These are phyloP conservation scores for Chaetorhynchus papuensis DNA, from an alignment of 2,113 vertebrate genomes.

Conservation along the genomic window DNA sequence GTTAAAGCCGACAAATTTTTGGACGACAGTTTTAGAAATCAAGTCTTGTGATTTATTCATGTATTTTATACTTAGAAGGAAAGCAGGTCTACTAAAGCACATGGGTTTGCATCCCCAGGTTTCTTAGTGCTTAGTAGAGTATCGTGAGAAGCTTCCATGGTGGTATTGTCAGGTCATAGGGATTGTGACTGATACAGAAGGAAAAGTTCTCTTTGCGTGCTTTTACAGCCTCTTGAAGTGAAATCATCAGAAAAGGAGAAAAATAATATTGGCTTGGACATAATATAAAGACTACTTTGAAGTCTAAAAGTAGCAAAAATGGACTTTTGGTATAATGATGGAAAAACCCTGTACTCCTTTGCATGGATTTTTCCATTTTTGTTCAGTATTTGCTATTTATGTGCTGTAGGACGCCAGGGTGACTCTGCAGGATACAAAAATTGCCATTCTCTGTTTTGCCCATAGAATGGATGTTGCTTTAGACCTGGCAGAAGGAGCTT, in stretches of 20 bases:
- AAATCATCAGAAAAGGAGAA: not conserved
- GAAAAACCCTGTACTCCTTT: not conserved
- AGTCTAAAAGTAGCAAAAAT: not conserved
- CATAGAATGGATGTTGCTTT: not conserved
- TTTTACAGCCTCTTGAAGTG: not conserved
- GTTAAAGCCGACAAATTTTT: not conserved
- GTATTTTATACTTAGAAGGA: not conserved
- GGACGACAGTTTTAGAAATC: not conserved
- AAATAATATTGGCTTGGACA: not conserved
- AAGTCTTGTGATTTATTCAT: not conserved
- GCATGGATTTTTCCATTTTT: not conserved
- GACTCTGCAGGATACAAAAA: not conserved
- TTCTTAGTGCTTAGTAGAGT: not conserved
- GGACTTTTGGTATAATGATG: not conserved
- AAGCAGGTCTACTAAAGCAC: not conserved
- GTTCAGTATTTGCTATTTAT: not conserved
- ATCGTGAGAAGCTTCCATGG: not conserved
- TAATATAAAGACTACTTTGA: not conserved
- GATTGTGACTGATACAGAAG: not conserved
- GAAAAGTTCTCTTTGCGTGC: not conserved
- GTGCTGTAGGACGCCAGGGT: not conserved
- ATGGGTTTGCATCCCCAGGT: not conserved
- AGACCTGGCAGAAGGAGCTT: not conserved
- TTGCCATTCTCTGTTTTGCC: not conserved
- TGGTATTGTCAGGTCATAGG: not conserved